These are phyloP conservation scores for Boloria euphrosyne DNA, from an alignment of 2,888 invertebrate species.

Conservation along the genomic window DNA sequence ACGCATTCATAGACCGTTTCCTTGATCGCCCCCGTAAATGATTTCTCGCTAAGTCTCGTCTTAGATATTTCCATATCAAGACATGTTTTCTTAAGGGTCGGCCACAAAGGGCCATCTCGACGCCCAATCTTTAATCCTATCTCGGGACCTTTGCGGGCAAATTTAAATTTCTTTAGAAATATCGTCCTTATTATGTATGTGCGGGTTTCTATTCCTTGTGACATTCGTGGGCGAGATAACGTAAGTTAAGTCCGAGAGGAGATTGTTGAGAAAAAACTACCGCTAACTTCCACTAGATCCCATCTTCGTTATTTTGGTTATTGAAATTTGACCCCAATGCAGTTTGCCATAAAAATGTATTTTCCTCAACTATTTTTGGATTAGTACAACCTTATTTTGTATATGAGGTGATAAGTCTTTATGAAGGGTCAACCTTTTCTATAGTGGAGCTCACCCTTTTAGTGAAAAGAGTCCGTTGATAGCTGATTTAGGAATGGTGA, in stretches of 20 bases:
- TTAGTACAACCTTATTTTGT: slow-evolving; percentile 82
- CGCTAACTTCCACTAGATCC: slow-evolving; percentile 76
- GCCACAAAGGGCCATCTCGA: slow-evolving; percentile 81
- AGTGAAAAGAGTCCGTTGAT: slow-evolving; percentile 83
- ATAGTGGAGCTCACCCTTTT: slow-evolving; percentile 80
- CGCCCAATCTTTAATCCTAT: slow-evolving; percentile 83
- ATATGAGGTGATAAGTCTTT: slow-evolving; percentile 83
- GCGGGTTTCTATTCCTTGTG: slow-evolving; percentile 80
- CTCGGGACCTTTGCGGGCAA: slow-evolving; percentile 82
- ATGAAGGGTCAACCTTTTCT: slow-evolving; percentile 83
- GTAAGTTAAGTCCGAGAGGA: slow-evolving; percentile 82
- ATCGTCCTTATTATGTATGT: slow-evolving; percentile 82
- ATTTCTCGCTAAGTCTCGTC: slow-evolving; percentile 76
- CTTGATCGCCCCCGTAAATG: slow-evolving; percentile 76
- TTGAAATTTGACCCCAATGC: slow-evolving; percentile 64
- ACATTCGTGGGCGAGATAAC: slow-evolving; percentile 80
- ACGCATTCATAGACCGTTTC: slow-evolving; percentile 70
- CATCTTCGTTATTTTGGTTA: slow-evolving; percentile 55
- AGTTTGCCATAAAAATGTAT: slow-evolving; percentile 52
- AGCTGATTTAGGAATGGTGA: slow-evolving; percentile 81
- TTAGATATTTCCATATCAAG: slow-evolving; percentile 82
- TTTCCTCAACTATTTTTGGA: slow-evolving; percentile 56
- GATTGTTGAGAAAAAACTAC: slow-evolving; percentile 82
- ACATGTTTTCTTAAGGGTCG: slow-evolving; percentile 83
- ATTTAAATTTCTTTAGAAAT: slow-evolving; percentile 83